Evolutionary conservation across 2,888 invertebrate genomes (phyloP).

Genomic region (Cheilosia pagana): DNA sequence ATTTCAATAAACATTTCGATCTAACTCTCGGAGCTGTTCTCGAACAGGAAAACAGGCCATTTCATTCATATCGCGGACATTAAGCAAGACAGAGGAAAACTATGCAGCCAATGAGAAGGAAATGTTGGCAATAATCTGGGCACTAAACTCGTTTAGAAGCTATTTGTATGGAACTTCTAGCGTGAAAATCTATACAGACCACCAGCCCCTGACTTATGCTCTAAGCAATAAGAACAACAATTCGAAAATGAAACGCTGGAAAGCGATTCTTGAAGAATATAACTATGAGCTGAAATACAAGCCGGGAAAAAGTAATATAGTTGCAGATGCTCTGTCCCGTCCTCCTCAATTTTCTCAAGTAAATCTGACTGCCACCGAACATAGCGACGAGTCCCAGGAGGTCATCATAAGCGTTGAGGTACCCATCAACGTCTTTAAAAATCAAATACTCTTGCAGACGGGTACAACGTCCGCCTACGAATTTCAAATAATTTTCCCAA

Average conservation of each 20-base stretch:
- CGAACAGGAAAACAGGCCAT: slow-evolving; percentile 14
- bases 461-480: slow-evolving; percentile 38
- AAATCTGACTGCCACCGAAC: slow-evolving; percentile 31
- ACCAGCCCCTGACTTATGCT: slow-evolving; percentile 12
- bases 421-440: slow-evolving; percentile 38
- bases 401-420: slow-evolving; percentile 25
- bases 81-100: slow-evolving; percentile 20
- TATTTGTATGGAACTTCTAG: slow-evolving; percentile 39
- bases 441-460: slow-evolving; percentile 29
- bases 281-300: neutral
- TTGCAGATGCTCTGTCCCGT: slow-evolving; percentile 27
- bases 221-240: slow-evolving; percentile 55
- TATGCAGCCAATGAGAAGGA: slow-evolving; percentile 37
- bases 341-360: slow-evolving; percentile 1
- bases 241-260: slow-evolving; percentile 43
- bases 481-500: slow-evolving; percentile 1
- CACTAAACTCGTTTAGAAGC: slow-evolving; percentile 10
- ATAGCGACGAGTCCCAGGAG: slow-evolving; percentile 34
- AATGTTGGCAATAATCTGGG: neutral
- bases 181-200: slow-evolving; percentile 35
- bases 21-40: neutral
- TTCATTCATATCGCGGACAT: slow-evolving; percentile 32
- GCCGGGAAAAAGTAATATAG: neutral
- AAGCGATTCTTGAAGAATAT: slow-evolving; percentile 31
- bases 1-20: neutral